Evolutionary conservation across 2,797 vertebrate species (phyloP).

Genomic region (Mionectes olivaceus): DNA sequence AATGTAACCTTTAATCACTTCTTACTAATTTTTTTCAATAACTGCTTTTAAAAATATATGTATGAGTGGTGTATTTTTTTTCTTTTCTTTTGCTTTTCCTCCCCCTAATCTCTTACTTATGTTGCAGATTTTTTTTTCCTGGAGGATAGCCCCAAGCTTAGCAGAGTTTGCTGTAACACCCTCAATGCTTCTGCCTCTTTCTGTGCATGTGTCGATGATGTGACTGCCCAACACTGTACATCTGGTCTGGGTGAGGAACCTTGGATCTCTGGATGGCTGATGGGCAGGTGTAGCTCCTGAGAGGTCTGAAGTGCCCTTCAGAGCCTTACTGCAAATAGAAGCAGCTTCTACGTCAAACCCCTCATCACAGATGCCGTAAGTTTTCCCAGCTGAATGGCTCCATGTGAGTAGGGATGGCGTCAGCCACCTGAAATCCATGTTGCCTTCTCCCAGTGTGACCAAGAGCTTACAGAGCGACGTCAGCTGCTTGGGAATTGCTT

Average conservation of each 20-base stretch:
- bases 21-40: background rate
- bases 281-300: background rate
- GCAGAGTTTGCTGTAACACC: background rate
- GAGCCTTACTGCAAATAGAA: background rate
- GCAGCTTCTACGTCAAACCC: background rate
- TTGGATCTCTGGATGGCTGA: background rate
- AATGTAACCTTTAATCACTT: background rate
- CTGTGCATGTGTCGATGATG: background rate
- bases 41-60: rapidly evolving
- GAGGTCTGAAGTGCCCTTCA: background rate
- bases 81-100: background rate
- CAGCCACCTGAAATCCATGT: background rate
- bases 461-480: background rate
- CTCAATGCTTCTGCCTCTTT: background rate
- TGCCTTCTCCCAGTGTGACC: background rate
- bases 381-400: background rate
- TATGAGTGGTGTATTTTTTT: background rate
- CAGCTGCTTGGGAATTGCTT: background rate
- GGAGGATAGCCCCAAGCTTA: background rate
- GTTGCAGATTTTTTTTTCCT: background rate
- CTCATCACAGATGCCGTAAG: background rate
- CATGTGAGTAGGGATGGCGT: background rate
- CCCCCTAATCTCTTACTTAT: background rate
- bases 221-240: background rate
- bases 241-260: background rate